Percentiles rank a stretch among this genome's conserved stretches.
These are phyloP conservation scores for Chironomus tepperi DNA, from an alignment of 1,140 invertebrate species.

Conservation along the genomic window DNA sequence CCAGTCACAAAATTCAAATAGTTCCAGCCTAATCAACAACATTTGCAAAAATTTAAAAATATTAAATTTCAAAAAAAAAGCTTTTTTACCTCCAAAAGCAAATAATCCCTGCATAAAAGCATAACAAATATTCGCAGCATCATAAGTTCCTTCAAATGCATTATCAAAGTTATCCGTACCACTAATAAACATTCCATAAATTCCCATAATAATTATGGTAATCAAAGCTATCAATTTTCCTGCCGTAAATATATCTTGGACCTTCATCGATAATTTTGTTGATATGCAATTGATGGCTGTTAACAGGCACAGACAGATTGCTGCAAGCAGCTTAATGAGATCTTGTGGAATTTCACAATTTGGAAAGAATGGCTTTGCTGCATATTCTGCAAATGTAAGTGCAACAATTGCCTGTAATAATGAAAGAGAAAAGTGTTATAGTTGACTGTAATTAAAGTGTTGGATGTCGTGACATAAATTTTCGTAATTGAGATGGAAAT, in stretches of 20 bases:
- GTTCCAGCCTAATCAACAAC: constrained; percentile 41
- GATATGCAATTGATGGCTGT: constrained; percentile 83
- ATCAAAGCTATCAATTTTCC: constrained; percentile 78
- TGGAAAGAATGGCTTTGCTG: constrained; percentile 73
- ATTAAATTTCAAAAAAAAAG: not conserved
- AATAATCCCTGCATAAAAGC: constrained; percentile 92
- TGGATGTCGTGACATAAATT: not conserved
- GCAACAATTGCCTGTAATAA: constrained; percentile 66
- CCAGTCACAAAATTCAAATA: constrained; percentile 91
- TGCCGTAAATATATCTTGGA: constrained; percentile 82
- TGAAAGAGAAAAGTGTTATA: constrained; percentile 25
- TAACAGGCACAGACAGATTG: constrained; percentile 65
- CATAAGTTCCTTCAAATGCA: constrained; percentile 60
- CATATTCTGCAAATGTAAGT: constrained; percentile 69
- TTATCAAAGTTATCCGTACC: constrained; percentile 57
- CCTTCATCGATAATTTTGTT: constrained; percentile 80
- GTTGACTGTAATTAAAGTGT: not conserved
- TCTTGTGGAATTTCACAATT: constrained; percentile 55
- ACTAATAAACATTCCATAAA: constrained; percentile 64
- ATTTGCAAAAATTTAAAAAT: not conserved
- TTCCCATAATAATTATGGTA: constrained; percentile 72
- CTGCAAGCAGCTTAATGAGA: constrained; percentile 60
- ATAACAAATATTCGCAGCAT: constrained; percentile 54
- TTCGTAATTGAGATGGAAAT: not conserved
- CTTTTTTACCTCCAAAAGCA: constrained; percentile 81